Evolutionary conservation across 2,797 vertebrate genomes (phyloP).

Genomic region (Bryconaethiops microstoma): DNA sequence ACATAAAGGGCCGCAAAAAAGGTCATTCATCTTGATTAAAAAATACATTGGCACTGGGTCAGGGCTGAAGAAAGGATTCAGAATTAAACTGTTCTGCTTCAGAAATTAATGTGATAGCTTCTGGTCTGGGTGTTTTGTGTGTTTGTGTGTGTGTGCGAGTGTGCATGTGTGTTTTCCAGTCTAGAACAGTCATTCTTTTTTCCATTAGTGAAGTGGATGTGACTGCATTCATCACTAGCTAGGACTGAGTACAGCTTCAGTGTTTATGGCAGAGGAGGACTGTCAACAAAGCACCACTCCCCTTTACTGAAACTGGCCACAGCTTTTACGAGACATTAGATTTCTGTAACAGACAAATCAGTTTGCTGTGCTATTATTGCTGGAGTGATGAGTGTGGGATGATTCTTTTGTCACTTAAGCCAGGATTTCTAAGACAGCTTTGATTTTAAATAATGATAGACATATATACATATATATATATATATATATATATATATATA

Average conservation of each 20-base stretch:
- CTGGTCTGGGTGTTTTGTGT: slow-evolving; percentile 31
- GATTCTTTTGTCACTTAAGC: not conserved
- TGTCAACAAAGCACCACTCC: slow-evolving; percentile 16
- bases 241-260: slow-evolving; percentile 44
- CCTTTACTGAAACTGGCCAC: not conserved
- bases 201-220: slow-evolving; percentile 58
- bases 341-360: slow-evolving; percentile 3
- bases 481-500: no score
- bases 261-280: slow-evolving; percentile 48
- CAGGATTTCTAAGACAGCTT: no score
- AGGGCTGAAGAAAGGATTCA: slow-evolving; percentile 51
- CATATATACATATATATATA: no score
- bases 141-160: slow-evolving; percentile 32
- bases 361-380: not conserved
- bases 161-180: slow-evolving; percentile 22
- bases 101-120: slow-evolving; percentile 61
- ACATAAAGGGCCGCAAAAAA: slow-evolving; percentile 39
- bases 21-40: slow-evolving; percentile 61
- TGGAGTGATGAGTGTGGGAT: not conserved
- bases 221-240: slow-evolving; percentile 54
- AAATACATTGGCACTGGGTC: slow-evolving; percentile 57
- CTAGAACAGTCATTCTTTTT: slow-evolving; percentile 56
- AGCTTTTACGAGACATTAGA: not conserved
- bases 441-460: no score
- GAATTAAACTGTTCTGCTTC: slow-evolving; percentile 60